Percentiles rank a stretch among this genome's conserved stretches.
Evolutionary conservation across 2,888 invertebrate species (phyloP).

Genomic region (Homarus gammarus): DNA sequence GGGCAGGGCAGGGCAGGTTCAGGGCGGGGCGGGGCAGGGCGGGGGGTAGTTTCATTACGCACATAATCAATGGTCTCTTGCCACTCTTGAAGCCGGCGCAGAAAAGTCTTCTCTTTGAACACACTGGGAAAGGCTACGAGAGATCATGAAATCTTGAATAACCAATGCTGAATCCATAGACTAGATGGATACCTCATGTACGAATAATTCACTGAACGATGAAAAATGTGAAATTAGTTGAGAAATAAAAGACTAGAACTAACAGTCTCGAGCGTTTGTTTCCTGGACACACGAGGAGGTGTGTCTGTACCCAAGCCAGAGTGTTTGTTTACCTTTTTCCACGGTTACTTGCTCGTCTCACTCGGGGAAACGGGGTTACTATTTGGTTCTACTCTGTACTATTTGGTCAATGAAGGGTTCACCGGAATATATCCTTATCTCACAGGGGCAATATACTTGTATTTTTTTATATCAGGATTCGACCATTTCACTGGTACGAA

Average conservation of each 20-base stretch:
- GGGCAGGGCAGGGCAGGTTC: too few species aligned
- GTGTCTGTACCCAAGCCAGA: slow-evolving; percentile 40
- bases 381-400: slow-evolving; percentile 56
- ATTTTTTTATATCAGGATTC: slow-evolving; percentile 13
- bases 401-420: slow-evolving; percentile 55
- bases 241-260: slow-evolving; percentile 62
- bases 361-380: slow-evolving; percentile 42
- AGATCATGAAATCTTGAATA: slow-evolving; percentile 44
- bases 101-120: slow-evolving; percentile 22
- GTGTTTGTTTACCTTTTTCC: not conserved
- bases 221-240: slow-evolving; percentile 52
- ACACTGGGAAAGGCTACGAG: slow-evolving; percentile 33
- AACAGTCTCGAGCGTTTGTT: slow-evolving; percentile 40
- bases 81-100: slow-evolving; percentile 9
- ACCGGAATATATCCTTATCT: slow-evolving; percentile 41
- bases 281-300: slow-evolving; percentile 20
- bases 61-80: not conserved
- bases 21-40: not conserved
- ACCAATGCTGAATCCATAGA: slow-evolving; percentile 48
- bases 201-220: slow-evolving; percentile 29
- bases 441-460: slow-evolving; percentile 35
- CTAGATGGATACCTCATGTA: slow-evolving; percentile 48
- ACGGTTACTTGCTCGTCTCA: slow-evolving; percentile 49
- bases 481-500: slow-evolving; percentile 55
- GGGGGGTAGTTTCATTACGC: not conserved